Conservation (phyloP, 2,113 vertebrate genomes). For the Ctenodactylus gundi region DNA sequence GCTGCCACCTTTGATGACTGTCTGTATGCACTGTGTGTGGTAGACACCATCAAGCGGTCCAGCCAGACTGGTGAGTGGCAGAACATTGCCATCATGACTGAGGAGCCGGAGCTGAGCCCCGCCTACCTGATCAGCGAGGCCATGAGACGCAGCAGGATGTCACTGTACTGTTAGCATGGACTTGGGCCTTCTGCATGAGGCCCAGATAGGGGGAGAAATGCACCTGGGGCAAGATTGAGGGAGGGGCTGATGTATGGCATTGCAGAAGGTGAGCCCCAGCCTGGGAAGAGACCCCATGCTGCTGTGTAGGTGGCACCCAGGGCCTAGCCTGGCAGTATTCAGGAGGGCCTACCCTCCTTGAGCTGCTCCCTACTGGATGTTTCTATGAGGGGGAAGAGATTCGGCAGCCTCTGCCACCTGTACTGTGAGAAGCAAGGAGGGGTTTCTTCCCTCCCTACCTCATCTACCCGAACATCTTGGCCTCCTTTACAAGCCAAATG, state of each 20-base stretch:
- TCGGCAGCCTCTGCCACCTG: neutral
- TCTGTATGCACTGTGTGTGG: slow-evolving; percentile 96
- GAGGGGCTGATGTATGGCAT: neutral
- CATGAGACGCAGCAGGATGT: slow-evolving; percentile 97
- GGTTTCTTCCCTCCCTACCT: neutral
- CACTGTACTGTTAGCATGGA: slow-evolving; percentile 92
- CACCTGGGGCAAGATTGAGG: neutral
- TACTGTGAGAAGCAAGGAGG: slow-evolving; percentile 26
- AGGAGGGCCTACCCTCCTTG: neutral
- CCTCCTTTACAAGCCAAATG: neutral
- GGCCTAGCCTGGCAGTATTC: neutral
- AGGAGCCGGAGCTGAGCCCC: slow-evolving; percentile 96
- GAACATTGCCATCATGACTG: slow-evolving; percentile 96
- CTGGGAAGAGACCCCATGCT: neutral
- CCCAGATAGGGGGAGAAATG: neutral
- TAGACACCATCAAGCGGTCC: slow-evolving; percentile 98
- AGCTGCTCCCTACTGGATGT: neutral
- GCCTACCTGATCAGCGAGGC: slow-evolving; percentile 98
- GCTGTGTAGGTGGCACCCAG: neutral
- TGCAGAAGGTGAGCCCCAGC: neutral
- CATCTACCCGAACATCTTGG: neutral
- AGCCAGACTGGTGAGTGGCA: slow-evolving; percentile 98
- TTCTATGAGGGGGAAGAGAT: neutral
- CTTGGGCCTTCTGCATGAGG: no score
- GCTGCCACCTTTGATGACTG: slow-evolving; percentile 99